phyloP scores from a whole-genome alignment of 2,113 vertebrate genomes.

The Petrocephalus microphthalmus region DNA sequence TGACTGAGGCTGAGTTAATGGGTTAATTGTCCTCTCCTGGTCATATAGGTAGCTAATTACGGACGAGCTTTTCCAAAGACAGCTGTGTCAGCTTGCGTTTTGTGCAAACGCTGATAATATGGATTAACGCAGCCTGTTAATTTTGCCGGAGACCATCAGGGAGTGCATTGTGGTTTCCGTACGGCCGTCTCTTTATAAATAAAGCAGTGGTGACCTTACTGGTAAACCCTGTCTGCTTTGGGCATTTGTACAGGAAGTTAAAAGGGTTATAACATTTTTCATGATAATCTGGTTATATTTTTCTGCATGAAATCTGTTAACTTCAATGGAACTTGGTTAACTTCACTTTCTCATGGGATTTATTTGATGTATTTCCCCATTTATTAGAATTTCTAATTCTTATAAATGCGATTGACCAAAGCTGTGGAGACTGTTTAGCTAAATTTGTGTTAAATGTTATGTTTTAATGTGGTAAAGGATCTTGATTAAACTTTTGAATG shows the following conservation, averaged over 20 bases:
- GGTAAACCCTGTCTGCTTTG: not conserved
- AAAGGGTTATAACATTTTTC: not conserved
- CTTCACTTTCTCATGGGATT: not conserved
- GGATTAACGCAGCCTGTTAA: constrained; percentile 20
- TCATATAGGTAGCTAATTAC: not conserved
- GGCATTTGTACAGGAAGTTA: not conserved
- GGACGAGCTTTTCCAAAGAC: not conserved
- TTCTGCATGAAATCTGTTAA: not conserved
- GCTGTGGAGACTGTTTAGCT: not conserved
- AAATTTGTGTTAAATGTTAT: not conserved
- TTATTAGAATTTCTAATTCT: not conserved
- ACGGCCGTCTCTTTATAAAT: not conserved
- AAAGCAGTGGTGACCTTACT: not conserved
- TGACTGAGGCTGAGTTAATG: not conserved
- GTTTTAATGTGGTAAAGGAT: not conserved
- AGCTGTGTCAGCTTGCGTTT: not conserved
- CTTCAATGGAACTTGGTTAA: not conserved
- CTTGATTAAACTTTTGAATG: not conserved
- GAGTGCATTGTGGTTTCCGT: not conserved
- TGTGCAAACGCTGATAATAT: not conserved
- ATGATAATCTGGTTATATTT: not conserved
- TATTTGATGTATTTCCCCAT: not conserved
- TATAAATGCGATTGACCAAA: not conserved
- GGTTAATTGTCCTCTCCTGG: not conserved
- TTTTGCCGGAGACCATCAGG: constrained; percentile 8